Base-by-base conservation (phyloP, 2,888 invertebrate genomes). In the Patella pellucida region DNA sequence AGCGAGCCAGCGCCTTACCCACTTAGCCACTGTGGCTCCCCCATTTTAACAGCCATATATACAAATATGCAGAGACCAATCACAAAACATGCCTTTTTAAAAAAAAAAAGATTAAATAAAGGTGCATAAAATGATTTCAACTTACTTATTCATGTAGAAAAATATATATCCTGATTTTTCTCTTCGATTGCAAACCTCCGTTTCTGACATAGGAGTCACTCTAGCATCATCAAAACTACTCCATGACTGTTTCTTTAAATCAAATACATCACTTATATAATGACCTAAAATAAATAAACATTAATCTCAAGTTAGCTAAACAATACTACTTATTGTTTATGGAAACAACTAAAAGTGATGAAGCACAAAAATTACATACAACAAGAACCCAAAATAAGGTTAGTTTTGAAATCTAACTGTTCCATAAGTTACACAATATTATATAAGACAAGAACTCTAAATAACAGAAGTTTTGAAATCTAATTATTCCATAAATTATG, bases 121-220 rank as follows among this genome's bases (percentile, higher is more conserved):
- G n/a, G n/a, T 27, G 41, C 12, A 73, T 67, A 68, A 2, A 62
- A n/a, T 14, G 16, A 27, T 52, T 41, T 14, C 16, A 51, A 81
- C 87, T 81, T 78, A 89, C 89, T 86, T 87, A 83, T 80, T 81
- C 76, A 88, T 82, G 76, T 88, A 89, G 80, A 89, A 89, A 81
- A 89, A 88, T 14, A 89, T 88, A 71, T 89, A 89, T 41, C 88
- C 88, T 69, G 83, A 85, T 70, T 84, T 82, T 68, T 85, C 83
- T 14, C 89, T 73, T 27, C 77, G 83, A 15, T 73, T 72, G 52
- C 81, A 78, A 3, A 89, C 86, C 14, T 85, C 84, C 4, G 81
- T 71, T 77, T 89, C 88, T 9, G 82, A 78, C 2, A 83, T 82
- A 23, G 79, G 77, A 11, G 81, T 77, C 3, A 89, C 89, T 68